Conservation (phyloP, 2,113 vertebrate species). For the Ageneiosus marmoratus region DNA sequence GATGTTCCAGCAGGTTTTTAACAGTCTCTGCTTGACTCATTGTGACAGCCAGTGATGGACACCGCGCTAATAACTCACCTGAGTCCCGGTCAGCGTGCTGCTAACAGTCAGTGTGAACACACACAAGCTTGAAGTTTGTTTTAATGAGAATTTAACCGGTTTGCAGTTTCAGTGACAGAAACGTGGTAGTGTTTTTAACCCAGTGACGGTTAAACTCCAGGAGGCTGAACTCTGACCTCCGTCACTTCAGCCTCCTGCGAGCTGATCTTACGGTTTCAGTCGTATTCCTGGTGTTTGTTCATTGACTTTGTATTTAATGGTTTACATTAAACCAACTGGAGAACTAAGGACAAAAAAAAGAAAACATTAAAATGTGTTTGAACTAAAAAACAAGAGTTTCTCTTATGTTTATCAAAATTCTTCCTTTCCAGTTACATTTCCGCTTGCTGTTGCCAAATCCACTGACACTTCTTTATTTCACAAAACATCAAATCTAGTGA, state of each 20-base stretch:
- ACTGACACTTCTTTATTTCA: too few relatives aligned
- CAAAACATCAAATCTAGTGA: too few relatives aligned
- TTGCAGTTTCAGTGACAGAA: neutral
- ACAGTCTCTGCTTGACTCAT: neutral
- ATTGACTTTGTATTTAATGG: slow-evolving; percentile 21
- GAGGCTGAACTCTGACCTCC: neutral
- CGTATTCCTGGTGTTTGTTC: neutral
- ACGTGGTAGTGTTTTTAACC: neutral
- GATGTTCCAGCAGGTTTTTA: neutral
- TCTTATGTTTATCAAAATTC: too few relatives aligned
- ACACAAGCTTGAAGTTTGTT: too few relatives aligned
- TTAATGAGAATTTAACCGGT: neutral
- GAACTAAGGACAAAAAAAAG: slow-evolving; percentile 42
- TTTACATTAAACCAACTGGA: slow-evolving; percentile 41
- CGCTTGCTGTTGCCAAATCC: neutral
- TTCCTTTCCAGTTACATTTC: neutral
- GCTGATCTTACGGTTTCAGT: neutral
- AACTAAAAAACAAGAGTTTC: neutral
- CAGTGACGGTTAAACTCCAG: neutral
- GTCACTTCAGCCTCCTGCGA: neutral
- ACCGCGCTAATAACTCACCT: too few relatives aligned
- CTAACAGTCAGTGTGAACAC: too few relatives aligned
- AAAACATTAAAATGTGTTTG: slow-evolving; percentile 28
- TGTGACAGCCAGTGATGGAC: neutral
- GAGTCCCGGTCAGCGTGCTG: too few relatives aligned